Percentiles rank a stretch among this genome's conserved stretches.
These are phyloP conservation scores for Phortica okadai DNA, from an alignment of 2,888 invertebrate genomes.

Conservation along the genomic window DNA sequence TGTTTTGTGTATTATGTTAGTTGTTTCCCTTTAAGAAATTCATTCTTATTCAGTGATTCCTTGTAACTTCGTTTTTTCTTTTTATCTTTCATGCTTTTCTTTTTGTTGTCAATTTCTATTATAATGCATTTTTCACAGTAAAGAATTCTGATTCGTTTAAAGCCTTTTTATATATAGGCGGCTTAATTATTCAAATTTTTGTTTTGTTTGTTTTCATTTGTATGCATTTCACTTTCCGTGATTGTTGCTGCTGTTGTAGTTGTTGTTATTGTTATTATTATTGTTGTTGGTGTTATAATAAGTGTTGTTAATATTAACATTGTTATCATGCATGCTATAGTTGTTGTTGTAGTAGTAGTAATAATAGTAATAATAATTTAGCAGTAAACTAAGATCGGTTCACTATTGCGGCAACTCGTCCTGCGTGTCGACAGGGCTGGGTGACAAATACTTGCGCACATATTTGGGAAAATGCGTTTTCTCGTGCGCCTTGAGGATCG, in stretches of 20 bases:
- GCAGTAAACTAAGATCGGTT: slow-evolving; percentile 76
- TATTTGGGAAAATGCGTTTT: slow-evolving; percentile 95
- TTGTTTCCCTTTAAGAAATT: not conserved
- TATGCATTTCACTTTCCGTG: not conserved
- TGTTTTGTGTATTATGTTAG: no score
- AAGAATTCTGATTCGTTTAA: not conserved
- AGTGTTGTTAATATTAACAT: slow-evolving; percentile 75
- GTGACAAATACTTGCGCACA: slow-evolving; percentile 91
- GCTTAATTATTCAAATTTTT: not conserved
- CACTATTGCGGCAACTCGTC: slow-evolving; percentile 88
- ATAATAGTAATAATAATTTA: slow-evolving; percentile 76
- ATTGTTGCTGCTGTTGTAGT: slow-evolving; percentile 5
- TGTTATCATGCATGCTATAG: slow-evolving; percentile 62
- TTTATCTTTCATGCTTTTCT: not conserved
- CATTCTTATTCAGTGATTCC: not conserved
- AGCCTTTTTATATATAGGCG: not conserved
- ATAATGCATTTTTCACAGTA: not conserved
- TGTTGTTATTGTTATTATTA: slow-evolving; percentile 53
- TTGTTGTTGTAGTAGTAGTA: slow-evolving; percentile 74
- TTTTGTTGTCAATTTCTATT: not conserved
- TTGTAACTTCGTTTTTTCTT: not conserved
- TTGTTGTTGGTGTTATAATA: slow-evolving; percentile 69
- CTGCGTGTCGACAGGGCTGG: slow-evolving; percentile 89
- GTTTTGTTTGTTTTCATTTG: not conserved
- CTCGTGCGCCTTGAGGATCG: slow-evolving; percentile 93